Percentiles rank a stretch among this genome's conserved stretches.
phyloP scores from a whole-genome alignment of 2,113 vertebrate genomes.

The Cheilinus undulatus region DNA sequence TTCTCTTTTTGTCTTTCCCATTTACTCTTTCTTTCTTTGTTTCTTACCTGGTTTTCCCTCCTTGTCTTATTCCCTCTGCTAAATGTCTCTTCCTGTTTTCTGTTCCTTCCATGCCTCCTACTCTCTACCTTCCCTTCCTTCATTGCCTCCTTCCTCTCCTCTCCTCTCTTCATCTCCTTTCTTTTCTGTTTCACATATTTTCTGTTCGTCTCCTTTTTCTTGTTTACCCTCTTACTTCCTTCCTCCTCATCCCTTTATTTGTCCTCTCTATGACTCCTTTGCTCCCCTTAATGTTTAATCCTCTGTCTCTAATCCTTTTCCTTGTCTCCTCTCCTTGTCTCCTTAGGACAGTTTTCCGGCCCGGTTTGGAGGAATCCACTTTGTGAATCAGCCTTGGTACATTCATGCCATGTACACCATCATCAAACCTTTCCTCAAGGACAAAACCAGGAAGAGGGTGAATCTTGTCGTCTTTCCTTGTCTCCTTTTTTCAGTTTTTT shows the following conservation, averaged over 20 bases:
- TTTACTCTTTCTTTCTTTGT: too few relatives aligned
- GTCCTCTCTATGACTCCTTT: background rate
- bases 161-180: background rate
- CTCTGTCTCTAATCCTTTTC: background rate
- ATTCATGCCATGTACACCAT: constrained; percentile 98
- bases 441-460: constrained; percentile 99
- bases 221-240: background rate
- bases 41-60: too few relatives aligned
- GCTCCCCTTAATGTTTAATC: constrained; percentile 6
- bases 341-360: constrained; percentile 97
- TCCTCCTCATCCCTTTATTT: background rate
- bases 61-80: too few relatives aligned
- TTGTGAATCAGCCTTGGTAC: constrained; percentile 99
- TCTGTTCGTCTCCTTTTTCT: background rate
- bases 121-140: too few relatives aligned
- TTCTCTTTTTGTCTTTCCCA: too few relatives aligned
- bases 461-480: constrained; percentile 12
- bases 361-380: constrained; percentile 98
- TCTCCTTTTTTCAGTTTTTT: background rate
- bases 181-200: fast-evolving
- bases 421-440: constrained; percentile 97
- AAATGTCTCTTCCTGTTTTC: too few relatives aligned
- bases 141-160: background rate
- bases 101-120: too few relatives aligned
- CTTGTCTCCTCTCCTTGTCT: background rate